Conservation (phyloP, 2,888 invertebrate genomes). For the Branchellion lobata region DNA sequence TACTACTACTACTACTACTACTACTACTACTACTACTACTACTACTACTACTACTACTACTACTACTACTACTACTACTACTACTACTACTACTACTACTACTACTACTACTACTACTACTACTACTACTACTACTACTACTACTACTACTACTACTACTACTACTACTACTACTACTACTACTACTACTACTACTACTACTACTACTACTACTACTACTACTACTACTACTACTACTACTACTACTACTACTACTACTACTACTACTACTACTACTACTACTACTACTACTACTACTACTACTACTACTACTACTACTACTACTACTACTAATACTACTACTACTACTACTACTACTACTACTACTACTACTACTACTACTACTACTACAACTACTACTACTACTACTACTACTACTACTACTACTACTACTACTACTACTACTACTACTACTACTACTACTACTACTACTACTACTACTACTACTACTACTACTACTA, state of each 20-base stretch:
- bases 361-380: constrained; percentile 38
- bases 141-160: constrained; percentile 34
- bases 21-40: constrained; percentile 34
- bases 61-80: constrained; percentile 34
- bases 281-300: constrained; percentile 23
- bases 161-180: constrained; percentile 34
- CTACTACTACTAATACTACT: too few species aligned
- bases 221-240: not conserved
- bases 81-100: constrained; percentile 32
- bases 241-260: constrained; percentile 19
- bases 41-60: constrained; percentile 34
- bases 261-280: constrained; percentile 27
- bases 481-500: constrained; percentile 28
- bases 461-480: constrained; percentile 33
- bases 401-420: constrained; percentile 29
- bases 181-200: constrained; percentile 24
- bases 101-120: constrained; percentile 34
- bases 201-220: constrained; percentile 19
- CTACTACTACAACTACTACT: constrained; percentile 33
- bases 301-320: too few species aligned
- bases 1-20: constrained; percentile 34
- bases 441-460: constrained; percentile 31
- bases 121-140: constrained; percentile 34
- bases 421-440: constrained; percentile 27
- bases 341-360: constrained; percentile 1